Evolutionary conservation across 2,113 vertebrate species (phyloP).

Genomic region (Gymnarchus niloticus): DNA sequence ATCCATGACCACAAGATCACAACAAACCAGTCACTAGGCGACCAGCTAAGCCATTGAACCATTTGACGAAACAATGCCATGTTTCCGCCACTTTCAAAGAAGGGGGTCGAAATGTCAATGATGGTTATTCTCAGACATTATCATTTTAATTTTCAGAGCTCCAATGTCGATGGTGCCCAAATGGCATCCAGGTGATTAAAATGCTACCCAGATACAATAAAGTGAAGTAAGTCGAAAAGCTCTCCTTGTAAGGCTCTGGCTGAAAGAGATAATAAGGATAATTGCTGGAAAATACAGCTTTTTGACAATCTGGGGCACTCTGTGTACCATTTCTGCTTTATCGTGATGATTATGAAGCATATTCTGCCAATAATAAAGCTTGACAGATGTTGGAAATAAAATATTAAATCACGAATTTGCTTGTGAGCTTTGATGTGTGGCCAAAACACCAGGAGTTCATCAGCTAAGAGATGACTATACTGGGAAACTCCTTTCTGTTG

Average conservation of each 20-base stretch:
- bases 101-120: constrained; percentile 50
- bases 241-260: constrained; percentile 29
- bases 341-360: constrained; percentile 14
- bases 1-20: no score
- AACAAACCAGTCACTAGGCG: background rate
- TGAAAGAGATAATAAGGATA: constrained; percentile 45
- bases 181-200: constrained; percentile 52
- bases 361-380: constrained; percentile 19
- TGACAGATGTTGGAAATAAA: constrained; percentile 1
- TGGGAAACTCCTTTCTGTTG: background rate
- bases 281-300: constrained; percentile 38
- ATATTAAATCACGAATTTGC: background rate
- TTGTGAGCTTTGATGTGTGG: background rate
- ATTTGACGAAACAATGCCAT: background rate
- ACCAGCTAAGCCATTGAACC: background rate
- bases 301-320: constrained; percentile 12
- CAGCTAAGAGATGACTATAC: background rate
- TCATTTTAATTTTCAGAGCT: constrained; percentile 26
- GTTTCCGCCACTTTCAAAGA: background rate
- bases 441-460: background rate
- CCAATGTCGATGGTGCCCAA: constrained; percentile 34
- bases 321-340: constrained; percentile 1
- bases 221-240: constrained; percentile 34
- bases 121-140: constrained; percentile 48
- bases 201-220: constrained; percentile 40